Evolutionary conservation across 1,140 invertebrate species (phyloP), one percentile per base, ranked within the genome.

Genomic region (Leptinotarsa lineolata): DNA sequence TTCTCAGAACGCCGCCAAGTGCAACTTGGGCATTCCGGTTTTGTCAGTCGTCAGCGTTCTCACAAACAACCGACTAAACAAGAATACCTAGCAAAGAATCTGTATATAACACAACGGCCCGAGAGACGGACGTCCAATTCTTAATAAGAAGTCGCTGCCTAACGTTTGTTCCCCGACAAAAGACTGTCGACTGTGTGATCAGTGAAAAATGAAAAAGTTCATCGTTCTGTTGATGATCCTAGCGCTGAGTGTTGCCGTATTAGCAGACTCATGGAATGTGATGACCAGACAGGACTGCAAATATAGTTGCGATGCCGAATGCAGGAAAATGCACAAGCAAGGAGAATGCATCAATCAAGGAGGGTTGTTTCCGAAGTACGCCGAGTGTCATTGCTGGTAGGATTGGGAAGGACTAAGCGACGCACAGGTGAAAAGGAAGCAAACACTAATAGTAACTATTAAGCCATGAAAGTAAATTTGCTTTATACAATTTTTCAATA

Each of bases 311-410:
- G 24, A n/a, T 18, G 21, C 2, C 12, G 15, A 48, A 13, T 68
- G 67, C 15, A 21, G 24, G 20, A 20, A 39, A 4, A 54, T 21
- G 8, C 48, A 68, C 18, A 46, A 54, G 24, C 20, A 54, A 18
- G n/a, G n/a, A 4, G 67, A 68, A 58, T 68, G 67, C 22, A 54
- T 68, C 48, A 68, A 54, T 21, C 67, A 68, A 68, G 67, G 67
- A 15, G 67, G 67, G 6, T 18, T 48, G 15, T 54, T 68, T 20
- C 67, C 67, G 13, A 68, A 45, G 44, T 68, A 45, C 44, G 44
- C 67, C 16, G 67, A 68, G 13, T 68, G 67, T 54, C 67, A 68
- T n/a, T 68, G 67, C 21, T 68, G 67, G 67, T 11, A 54, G 20
- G 0, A 68, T 0, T 39, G 8, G 30, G 2, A 39, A 11, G 30